Percentiles rank a stretch among this genome's conserved stretches.
These are phyloP conservation scores for Drosophila aldrichi DNA, from an alignment of 2,888 invertebrate genomes.

Conservation along the genomic window DNA sequence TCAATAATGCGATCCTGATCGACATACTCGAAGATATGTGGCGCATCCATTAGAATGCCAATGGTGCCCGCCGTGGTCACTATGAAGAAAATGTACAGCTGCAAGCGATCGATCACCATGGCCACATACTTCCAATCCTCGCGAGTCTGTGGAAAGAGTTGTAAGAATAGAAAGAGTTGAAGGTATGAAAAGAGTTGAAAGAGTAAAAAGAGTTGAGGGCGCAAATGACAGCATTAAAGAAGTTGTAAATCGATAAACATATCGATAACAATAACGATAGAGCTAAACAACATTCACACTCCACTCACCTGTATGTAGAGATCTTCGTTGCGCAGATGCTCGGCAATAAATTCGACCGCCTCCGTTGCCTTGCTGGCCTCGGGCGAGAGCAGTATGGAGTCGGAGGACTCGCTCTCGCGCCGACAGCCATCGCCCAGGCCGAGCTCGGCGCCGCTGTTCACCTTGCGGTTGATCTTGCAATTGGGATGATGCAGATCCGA, in stretches of 20 bases:
- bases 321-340: slow-evolving; percentile 98
- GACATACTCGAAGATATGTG: slow-evolving; percentile 98
- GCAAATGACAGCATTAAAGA: background rate
- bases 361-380: slow-evolving; percentile 98
- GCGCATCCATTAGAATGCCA: slow-evolving; percentile 98
- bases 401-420: slow-evolving; percentile 95
- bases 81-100: slow-evolving; percentile 97
- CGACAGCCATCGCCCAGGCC: slow-evolving; percentile 89
- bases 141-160: slow-evolving; percentile 89
- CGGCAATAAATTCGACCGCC: slow-evolving; percentile 99
- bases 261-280: no score
- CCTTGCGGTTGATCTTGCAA: slow-evolving; percentile 96
- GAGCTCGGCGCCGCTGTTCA: slow-evolving; percentile 88
- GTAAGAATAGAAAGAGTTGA: background rate
- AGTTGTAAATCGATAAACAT: no score
- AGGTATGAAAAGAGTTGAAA: background rate
- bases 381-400: slow-evolving; percentile 94
- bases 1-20: slow-evolving; percentile 98
- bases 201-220: background rate
- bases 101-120: slow-evolving; percentile 98
- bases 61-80: slow-evolving; percentile 98
- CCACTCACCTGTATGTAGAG: slow-evolving; percentile 96
- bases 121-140: slow-evolving; percentile 99
- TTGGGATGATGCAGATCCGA: slow-evolving; percentile 98
- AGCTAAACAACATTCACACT: background rate